Conservation (phyloP, 2,888 invertebrate genomes). For the Chrysina gloriosa region DNA sequence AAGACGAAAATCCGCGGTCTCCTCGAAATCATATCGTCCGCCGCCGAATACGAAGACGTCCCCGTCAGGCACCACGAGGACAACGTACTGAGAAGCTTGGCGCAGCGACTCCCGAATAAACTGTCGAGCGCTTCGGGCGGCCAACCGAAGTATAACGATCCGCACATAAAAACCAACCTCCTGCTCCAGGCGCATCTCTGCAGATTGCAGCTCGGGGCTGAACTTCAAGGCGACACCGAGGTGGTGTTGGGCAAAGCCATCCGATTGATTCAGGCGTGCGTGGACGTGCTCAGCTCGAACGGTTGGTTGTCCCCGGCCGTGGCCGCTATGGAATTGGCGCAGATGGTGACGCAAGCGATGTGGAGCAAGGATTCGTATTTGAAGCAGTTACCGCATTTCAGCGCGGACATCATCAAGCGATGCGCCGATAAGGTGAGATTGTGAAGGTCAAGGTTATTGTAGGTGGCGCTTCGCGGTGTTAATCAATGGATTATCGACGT, state of each 20-base stretch:
- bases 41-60: slow-evolving; percentile 95
- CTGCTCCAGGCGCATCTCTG: slow-evolving; percentile 96
- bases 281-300: slow-evolving; percentile 92
- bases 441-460: too few species aligned
- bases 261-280: slow-evolving; percentile 93
- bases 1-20: slow-evolving; percentile 98
- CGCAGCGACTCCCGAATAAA: slow-evolving; percentile 72
- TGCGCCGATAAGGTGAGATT: slow-evolving; percentile 84
- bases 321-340: slow-evolving; percentile 99
- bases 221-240: slow-evolving; percentile 96
- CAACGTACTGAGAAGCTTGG: slow-evolving; percentile 75
- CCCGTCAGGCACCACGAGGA: slow-evolving; percentile 97
- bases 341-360: slow-evolving; percentile 99
- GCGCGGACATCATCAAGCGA: slow-evolving; percentile 85
- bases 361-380: slow-evolving; percentile 99
- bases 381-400: slow-evolving; percentile 97
- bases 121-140: slow-evolving; percentile 71
- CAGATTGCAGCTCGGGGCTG: slow-evolving; percentile 93
- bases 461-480: too few species aligned
- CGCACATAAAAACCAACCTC: slow-evolving; percentile 96
- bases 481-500: too few species aligned
- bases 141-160: slow-evolving; percentile 89
- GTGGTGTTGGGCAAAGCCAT: slow-evolving; percentile 87
- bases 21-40: slow-evolving; percentile 97
- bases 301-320: slow-evolving; percentile 99